A percentile compares a stretch with the other conserved stretches of the same genome.
Conservation (phyloP, 2,113 vertebrate genomes). For the Cynocephalus volans region DNA sequence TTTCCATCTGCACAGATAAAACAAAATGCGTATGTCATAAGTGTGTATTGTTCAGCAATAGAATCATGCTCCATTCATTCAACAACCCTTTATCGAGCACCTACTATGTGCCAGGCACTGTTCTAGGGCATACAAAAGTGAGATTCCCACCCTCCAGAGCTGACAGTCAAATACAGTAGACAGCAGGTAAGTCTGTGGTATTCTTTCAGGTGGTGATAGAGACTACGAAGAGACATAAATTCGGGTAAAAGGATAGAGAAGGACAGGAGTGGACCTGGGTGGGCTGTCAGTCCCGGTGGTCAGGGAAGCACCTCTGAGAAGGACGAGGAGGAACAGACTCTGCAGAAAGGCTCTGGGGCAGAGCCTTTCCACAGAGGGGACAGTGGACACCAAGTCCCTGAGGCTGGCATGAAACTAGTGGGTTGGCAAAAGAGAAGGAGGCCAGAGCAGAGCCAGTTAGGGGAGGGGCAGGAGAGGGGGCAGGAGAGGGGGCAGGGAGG, state of each 20-base stretch:
- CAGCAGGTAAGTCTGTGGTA: fast-evolving
- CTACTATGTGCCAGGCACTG: too few species aligned
- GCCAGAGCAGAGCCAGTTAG: neutral
- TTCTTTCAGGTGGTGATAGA: neutral
- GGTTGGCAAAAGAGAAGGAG: neutral
- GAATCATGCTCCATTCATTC: neutral
- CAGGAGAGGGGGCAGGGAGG: neutral
- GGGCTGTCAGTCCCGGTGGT: neutral
- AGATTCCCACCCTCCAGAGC: neutral
- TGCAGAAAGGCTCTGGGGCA: neutral
- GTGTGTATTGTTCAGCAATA: neutral
- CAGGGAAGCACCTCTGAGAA: neutral
- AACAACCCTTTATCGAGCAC: neutral
- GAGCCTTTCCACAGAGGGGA: neutral
- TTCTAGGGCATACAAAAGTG: fast-evolving
- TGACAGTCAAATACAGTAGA: neutral
- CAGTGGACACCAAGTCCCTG: neutral
- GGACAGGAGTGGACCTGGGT: neutral
- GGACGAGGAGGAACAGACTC: neutral
- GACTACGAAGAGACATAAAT: neutral
- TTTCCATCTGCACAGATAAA: neutral
- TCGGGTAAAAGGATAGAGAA: neutral
- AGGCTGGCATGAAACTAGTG: neutral
- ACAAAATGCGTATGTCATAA: neutral
- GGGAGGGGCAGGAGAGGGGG: neutral